These are phyloP conservation scores for Eremophila alpestris DNA, from an alignment of 2,797 vertebrate genomes.

Conservation along the genomic window DNA sequence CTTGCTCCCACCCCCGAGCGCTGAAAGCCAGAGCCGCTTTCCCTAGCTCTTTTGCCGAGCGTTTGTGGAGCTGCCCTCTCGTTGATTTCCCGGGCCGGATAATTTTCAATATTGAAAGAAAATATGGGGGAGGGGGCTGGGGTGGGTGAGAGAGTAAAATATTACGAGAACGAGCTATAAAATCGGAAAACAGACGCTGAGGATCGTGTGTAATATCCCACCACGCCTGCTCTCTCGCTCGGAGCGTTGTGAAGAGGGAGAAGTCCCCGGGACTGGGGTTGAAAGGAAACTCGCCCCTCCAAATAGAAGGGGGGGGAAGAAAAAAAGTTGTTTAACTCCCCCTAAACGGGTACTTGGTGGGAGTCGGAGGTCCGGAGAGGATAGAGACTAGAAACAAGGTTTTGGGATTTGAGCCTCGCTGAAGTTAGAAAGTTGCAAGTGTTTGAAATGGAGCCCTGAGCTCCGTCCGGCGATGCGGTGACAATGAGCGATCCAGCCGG, in stretches of 20 bases:
- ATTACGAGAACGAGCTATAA: background rate
- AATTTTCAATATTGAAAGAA: background rate
- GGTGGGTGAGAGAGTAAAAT: background rate
- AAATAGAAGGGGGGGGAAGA: background rate
- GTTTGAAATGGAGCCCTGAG: background rate
- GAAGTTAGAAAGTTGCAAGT: conserved; percentile 31
- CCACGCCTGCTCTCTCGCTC: background rate
- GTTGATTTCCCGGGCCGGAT: background rate
- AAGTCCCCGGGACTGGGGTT: background rate
- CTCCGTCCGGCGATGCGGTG: background rate
- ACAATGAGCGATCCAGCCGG: background rate
- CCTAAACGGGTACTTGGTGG: background rate
- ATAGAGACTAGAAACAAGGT: background rate
- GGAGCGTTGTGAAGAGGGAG: background rate
- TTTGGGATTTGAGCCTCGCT: background rate
- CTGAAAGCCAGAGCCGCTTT: background rate
- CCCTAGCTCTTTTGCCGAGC: background rate
- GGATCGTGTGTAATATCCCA: background rate
- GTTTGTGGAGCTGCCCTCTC: background rate
- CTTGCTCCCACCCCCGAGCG: background rate
- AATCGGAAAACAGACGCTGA: background rate
- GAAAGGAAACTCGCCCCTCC: background rate
- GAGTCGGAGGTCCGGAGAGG: background rate
- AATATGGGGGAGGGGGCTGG: background rate
- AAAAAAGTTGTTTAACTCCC: background rate